phyloP scores from a whole-genome alignment of 2,113 vertebrate species.

The human region DNA sequence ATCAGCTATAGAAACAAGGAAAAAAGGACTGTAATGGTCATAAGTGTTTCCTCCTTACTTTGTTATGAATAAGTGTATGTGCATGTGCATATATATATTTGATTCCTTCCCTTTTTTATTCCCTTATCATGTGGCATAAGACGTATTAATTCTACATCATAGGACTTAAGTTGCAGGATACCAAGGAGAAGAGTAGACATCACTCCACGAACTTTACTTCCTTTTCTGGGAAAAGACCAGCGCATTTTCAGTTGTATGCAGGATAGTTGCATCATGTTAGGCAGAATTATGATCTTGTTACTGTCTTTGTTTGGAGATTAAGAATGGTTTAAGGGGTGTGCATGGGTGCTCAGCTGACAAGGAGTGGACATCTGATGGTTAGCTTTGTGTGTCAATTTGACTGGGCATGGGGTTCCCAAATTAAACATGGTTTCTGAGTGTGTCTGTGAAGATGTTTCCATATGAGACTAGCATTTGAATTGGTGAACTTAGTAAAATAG shows the following conservation, averaged over 20 bases:
- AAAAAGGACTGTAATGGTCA: neutral
- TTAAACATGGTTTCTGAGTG: neutral
- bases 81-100: neutral
- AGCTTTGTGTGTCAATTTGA: neutral
- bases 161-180: neutral
- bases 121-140: neutral
- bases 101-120: neutral
- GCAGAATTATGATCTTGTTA: neutral
- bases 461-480: neutral
- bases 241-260: neutral
- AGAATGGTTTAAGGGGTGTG: neutral
- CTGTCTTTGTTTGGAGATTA: neutral
- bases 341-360: neutral
- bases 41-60: neutral
- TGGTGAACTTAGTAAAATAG: neutral
- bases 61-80: neutral
- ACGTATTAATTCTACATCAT: neutral
- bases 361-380: neutral
- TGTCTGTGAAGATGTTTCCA: neutral
- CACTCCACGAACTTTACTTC: neutral
- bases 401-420: neutral
- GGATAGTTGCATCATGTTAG: neutral
- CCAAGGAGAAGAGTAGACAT: neutral
- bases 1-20: neutral
- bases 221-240: neutral